Conservation (phyloP, 2,113 vertebrate species). For the Amia ocellicauda region DNA sequence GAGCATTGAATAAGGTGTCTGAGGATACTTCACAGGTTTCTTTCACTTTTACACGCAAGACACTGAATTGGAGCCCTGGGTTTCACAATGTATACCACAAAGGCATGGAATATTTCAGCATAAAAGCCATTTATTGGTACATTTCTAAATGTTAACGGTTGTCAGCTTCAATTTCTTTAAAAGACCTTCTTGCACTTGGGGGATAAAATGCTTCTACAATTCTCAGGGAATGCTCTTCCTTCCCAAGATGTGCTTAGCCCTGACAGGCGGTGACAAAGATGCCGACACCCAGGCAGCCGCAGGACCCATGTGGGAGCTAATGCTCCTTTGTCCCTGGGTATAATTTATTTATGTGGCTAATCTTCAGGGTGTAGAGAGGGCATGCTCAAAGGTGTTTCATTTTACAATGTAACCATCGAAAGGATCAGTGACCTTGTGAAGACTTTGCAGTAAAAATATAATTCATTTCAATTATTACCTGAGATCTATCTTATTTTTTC, state of each 20-base stretch:
- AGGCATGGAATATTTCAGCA: slow-evolving; percentile 58
- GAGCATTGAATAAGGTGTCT: slow-evolving; percentile 10
- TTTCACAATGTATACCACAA: slow-evolving; percentile 37
- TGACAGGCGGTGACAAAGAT: slow-evolving; percentile 76
- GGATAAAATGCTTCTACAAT: slow-evolving; percentile 68
- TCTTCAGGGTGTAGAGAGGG: slow-evolving; percentile 54
- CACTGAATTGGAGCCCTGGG: slow-evolving; percentile 23
- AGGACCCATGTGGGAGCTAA: slow-evolving; percentile 40
- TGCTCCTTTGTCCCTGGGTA: slow-evolving; percentile 45
- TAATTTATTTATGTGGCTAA: slow-evolving; percentile 60
- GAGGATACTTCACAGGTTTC: slow-evolving; percentile 34
- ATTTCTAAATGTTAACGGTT: slow-evolving; percentile 83
- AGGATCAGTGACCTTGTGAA: slow-evolving; percentile 54
- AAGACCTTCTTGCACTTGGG: slow-evolving; percentile 57
- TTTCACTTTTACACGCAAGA: slow-evolving; percentile 40
- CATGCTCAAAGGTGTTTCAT: slow-evolving; percentile 53
- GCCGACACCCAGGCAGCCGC: slow-evolving; percentile 57
- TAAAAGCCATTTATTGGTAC: slow-evolving; percentile 71
- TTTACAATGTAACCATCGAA: slow-evolving; percentile 48
- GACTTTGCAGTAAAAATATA: slow-evolving; percentile 42
- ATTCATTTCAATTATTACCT: slow-evolving; percentile 50
- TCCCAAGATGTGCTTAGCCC: slow-evolving; percentile 37
- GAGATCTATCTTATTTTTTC: slow-evolving; percentile 34
- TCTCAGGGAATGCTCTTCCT: slow-evolving; percentile 43
- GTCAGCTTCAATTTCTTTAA: slow-evolving; percentile 77